These are phyloP conservation scores for Invenusta paracnida DNA, from an alignment of 2,888 invertebrate genomes.

Conservation along the genomic window DNA sequence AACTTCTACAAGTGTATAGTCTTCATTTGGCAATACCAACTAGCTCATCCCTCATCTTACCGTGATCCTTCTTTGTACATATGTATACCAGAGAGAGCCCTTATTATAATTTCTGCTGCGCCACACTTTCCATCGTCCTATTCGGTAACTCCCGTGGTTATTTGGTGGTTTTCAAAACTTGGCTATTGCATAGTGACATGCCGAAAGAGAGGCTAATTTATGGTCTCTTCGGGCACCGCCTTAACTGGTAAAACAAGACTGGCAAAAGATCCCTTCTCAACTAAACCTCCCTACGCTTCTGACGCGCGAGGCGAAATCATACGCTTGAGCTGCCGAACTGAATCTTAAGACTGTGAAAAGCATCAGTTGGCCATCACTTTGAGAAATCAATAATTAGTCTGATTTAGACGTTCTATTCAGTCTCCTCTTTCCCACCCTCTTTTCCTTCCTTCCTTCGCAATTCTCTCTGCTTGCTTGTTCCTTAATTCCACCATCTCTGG, in stretches of 20 bases:
- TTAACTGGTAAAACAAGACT: constrained; percentile 17
- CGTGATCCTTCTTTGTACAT: too few relatives aligned
- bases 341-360: background rate
- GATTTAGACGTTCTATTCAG: background rate
- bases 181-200: background rate
- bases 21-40: background rate
- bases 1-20: background rate
- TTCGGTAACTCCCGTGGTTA: too few relatives aligned
- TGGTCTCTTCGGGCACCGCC: constrained; percentile 20
- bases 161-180: constrained; percentile 6
- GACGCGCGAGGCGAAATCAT: background rate
- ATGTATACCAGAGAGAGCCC: too few relatives aligned
- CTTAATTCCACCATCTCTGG: background rate
- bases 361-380: constrained; percentile 26
- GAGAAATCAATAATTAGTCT: constrained; percentile 29
- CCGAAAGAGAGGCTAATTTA: constrained; percentile 18
- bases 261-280: background rate
- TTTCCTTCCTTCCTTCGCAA: background rate
- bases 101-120: too few relatives aligned
- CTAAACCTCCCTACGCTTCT: background rate
- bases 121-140: too few relatives aligned
- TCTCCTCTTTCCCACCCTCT: background rate
- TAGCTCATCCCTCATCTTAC: too few relatives aligned
- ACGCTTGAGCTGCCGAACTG: background rate
- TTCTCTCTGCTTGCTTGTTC: background rate